Conservation (phyloP, 2,888 invertebrate genomes). For the Punctoribates punctum region DNA sequence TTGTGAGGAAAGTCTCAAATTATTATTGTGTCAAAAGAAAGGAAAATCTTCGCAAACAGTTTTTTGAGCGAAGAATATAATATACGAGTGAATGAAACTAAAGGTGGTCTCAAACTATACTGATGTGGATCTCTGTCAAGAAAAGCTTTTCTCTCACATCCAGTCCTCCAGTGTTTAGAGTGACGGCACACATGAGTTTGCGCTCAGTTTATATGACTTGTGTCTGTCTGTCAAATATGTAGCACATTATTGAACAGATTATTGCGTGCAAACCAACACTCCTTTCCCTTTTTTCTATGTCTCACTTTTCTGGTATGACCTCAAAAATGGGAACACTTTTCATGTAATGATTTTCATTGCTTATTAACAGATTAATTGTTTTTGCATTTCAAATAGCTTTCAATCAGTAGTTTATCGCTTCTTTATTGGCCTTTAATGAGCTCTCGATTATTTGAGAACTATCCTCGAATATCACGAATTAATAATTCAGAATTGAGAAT, state of each 20-base stretch:
- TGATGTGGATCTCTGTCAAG: constrained; percentile 20
- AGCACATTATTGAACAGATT: constrained; percentile 11
- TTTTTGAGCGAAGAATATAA: neutral
- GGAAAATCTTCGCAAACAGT: neutral
- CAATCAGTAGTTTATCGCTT: too few relatives aligned
- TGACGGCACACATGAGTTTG: neutral
- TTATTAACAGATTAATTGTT: neutral
- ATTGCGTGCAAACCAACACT: neutral
- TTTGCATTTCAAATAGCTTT: too few relatives aligned
- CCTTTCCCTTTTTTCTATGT: neutral
- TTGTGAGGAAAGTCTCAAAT: neutral
- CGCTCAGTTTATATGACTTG: constrained; percentile 16
- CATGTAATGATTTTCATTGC: neutral
- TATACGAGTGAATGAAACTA: constrained; percentile 4
- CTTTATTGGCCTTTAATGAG: too few relatives aligned
- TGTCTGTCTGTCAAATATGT: constrained; percentile 19
- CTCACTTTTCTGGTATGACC: neutral
- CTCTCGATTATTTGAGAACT: too few relatives aligned
- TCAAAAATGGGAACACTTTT: neutral
- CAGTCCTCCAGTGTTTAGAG: neutral
- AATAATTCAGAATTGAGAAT: too few relatives aligned
- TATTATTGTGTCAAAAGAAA: neutral
- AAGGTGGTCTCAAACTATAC: constrained; percentile 4
- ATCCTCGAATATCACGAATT: too few relatives aligned
- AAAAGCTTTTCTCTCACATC: constrained; percentile 14